A percentile compares a stretch with the other conserved stretches of the same genome.
Conservation (phyloP, 2,797 vertebrate genomes). For the Taenioides sp. region DNA sequence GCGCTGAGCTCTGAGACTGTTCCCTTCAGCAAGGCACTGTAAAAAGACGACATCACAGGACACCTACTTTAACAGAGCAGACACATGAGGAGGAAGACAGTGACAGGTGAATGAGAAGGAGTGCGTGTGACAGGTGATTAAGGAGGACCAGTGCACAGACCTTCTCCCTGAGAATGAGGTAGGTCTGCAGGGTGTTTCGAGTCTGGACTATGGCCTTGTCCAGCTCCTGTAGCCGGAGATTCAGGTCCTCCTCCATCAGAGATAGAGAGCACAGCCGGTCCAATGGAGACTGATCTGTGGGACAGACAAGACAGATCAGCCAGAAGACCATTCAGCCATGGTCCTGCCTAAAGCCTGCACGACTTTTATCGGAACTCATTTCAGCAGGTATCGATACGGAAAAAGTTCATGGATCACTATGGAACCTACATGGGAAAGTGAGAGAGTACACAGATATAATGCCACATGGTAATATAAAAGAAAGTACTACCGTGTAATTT, state of each 20-base stretch:
- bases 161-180: slow-evolving; percentile 87
- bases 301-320: background rate
- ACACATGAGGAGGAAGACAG: background rate
- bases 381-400: no score
- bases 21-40: slow-evolving; percentile 87
- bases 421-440: no score
- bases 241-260: slow-evolving; percentile 88
- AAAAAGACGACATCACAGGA: background rate
- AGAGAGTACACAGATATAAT: no score
- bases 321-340: background rate
- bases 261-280: slow-evolving; percentile 88
- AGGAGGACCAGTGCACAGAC: slow-evolving; percentile 59
- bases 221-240: slow-evolving; percentile 80
- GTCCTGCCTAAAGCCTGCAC: background rate
- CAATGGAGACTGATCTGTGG: slow-evolving; percentile 82
- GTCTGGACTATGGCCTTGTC: slow-evolving; percentile 84
- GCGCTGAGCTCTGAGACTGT: slow-evolving; percentile 84
- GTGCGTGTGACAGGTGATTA: background rate
- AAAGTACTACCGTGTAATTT: no score
- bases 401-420: no score
- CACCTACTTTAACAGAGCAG: no score
- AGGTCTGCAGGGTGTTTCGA: slow-evolving; percentile 81
- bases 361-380: no score
- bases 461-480: no score
- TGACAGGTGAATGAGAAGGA: background rate